Conservation (phyloP, 1,140 invertebrate species). For the Campoletis sonorensis region DNA sequence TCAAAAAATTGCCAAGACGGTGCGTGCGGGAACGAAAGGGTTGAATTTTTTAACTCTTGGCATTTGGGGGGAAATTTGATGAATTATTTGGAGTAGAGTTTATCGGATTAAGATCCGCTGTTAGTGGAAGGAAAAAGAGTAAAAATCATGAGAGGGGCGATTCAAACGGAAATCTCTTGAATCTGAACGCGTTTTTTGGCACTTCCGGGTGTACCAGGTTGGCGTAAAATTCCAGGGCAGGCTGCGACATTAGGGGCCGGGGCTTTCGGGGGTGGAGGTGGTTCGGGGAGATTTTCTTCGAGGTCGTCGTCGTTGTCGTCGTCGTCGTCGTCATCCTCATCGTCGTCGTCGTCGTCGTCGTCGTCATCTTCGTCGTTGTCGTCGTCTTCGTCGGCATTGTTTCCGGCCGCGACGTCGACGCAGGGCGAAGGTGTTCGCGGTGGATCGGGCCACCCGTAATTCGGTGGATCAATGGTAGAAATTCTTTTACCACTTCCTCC, state of each 20-base stretch:
- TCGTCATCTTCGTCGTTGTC: constrained; percentile 73
- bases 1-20: too few relatives aligned
- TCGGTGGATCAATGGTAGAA: constrained; percentile 73
- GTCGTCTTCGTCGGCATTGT: constrained; percentile 77
- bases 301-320: constrained; percentile 71
- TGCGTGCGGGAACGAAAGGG: too few relatives aligned
- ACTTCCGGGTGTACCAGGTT: constrained; percentile 81
- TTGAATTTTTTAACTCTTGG: too few relatives aligned
- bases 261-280: constrained; percentile 82
- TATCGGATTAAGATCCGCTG: too few relatives aligned
- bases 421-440: constrained; percentile 75
- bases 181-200: constrained; percentile 92
- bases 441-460: constrained; percentile 76
- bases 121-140: too few relatives aligned
- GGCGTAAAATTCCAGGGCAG: constrained; percentile 80
- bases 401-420: constrained; percentile 77
- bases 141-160: too few relatives aligned
- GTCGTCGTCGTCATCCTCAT: constrained; percentile 72
- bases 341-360: constrained; percentile 74
- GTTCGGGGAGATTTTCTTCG: constrained; percentile 79
- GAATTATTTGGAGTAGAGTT: too few relatives aligned
- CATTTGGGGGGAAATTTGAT: too few relatives aligned
- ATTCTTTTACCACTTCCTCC: constrained; percentile 66
- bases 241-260: constrained; percentile 72
- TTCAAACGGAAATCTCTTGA: constrained; percentile 91